A percentile compares a stretch with the other conserved stretches of the same genome.
Conservation (phyloP, 2,888 invertebrate species). For the Pinctada fucata region DNA sequence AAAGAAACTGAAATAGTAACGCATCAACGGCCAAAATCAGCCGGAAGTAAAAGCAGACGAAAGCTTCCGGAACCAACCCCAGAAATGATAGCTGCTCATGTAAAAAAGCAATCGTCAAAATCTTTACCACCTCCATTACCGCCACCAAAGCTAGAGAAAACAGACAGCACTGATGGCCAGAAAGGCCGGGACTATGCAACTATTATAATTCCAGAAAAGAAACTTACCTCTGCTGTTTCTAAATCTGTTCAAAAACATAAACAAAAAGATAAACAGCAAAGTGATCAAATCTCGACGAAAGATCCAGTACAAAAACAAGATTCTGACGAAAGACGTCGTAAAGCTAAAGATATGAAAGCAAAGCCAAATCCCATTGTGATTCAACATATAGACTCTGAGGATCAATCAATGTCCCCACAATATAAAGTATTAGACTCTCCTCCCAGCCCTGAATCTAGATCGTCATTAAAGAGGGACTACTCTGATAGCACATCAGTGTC, state of each 20-base stretch:
- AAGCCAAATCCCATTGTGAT: conserved; percentile 66
- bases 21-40: conserved; percentile 14
- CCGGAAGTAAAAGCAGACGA: conserved; percentile 56
- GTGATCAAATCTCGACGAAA: conserved; percentile 29
- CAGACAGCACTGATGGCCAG: background rate
- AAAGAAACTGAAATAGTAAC: background rate
- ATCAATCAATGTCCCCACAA: conserved; percentile 67
- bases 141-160: conserved; percentile 6
- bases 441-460: conserved; percentile 68
- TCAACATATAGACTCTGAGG: conserved; percentile 66
- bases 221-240: conserved; percentile 24
- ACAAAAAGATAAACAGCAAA: conserved; percentile 5
- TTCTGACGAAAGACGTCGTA: conserved; percentile 60
- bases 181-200: conserved; percentile 19
- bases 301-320: conserved; percentile 57
- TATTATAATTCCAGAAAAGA: conserved; percentile 18
- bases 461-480: conserved; percentile 66
- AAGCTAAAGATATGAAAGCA: conserved; percentile 68
- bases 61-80: conserved; percentile 68
- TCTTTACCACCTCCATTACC: conserved; percentile 10
- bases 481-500: conserved; percentile 70
- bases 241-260: conserved; percentile 11
- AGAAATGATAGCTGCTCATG: conserved; percentile 57
- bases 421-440: conserved; percentile 73
- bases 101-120: conserved; percentile 30